Base-by-base conservation (phyloP, 2,797 vertebrate species). In the Muscicapa striata region DNA sequence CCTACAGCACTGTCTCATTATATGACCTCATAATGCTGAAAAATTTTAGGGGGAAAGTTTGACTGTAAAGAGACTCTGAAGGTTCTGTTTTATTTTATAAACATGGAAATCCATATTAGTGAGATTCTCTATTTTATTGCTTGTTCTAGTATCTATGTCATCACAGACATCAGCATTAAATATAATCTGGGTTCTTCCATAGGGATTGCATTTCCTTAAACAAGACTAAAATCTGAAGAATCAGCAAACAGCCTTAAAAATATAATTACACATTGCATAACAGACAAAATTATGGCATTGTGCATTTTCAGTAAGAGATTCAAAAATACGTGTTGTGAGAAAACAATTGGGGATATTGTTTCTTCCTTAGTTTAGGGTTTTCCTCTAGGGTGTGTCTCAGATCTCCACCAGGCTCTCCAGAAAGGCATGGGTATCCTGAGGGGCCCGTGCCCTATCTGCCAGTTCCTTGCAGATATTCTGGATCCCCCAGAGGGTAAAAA, bases 341-440 rank as follows among this genome's bases (percentile, higher is more conserved):
- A 62, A 82, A 72, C 5, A 38, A 38, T 15, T 1, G 0, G 2
- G 12, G 21, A 20, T 78, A 11, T 34, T 92, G 19, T 75, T 78
- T 80, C 36, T 62, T 81, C 51, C 51, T 55, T 58, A 55, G 43
- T 57, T 77, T 72, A 75, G 30, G 22, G 22, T 86, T 93, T 72
- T 88, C 36, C 32, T 69, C 15, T 38, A 85, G 43, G 24, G 55
- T 70, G 12, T 81, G 26, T 66, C 72, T 54, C 27, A 38, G 72
- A 80, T 13, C 19, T 75, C 18, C 40, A 48, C 51, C 51, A 81
- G 46, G 26, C 80, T 75, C 76, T 87, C 95, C 94, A 96, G 91
- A 93, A 92, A 78, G 26, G n/a, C 94, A 93, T 0, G 45, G 76
- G 85, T 78, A 91, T 88, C 93, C 94, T 78, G 73, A 68, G 48